A percentile compares a stretch with the other conserved stretches of the same genome.
Evolutionary conservation across 2,888 invertebrate species (phyloP).

Genomic region (Hydrotaea diabolus): DNA sequence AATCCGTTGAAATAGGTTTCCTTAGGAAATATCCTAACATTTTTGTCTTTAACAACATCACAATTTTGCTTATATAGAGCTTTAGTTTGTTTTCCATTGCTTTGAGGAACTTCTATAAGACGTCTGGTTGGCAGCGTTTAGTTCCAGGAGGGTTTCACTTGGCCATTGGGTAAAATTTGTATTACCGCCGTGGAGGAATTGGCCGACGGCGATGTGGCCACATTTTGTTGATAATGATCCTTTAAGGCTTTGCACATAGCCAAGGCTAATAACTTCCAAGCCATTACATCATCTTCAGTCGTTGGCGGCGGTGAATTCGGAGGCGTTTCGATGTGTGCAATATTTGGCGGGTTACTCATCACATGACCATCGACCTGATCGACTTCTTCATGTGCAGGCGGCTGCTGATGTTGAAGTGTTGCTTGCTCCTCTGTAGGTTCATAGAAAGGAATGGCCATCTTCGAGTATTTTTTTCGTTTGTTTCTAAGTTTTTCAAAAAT

Average conservation of each 20-base stretch:
- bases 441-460: conserved; percentile 79
- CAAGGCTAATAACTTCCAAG: conserved; percentile 77
- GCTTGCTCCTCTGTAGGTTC: conserved; percentile 72
- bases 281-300: conserved; percentile 71
- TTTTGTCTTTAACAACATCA: conserved; percentile 68
- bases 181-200: conserved; percentile 73
- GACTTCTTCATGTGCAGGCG: conserved; percentile 27
- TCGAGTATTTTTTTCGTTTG: conserved; percentile 59
- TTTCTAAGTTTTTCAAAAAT: conserved; percentile 34
- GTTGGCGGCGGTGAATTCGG: not conserved
- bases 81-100: conserved; percentile 34
- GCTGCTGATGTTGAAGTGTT: conserved; percentile 56
- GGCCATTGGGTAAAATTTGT: conserved; percentile 74
- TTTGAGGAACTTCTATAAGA: conserved; percentile 17
- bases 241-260: conserved; percentile 78
- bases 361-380: conserved; percentile 76
- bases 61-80: conserved; percentile 72
- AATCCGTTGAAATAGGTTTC: conserved; percentile 56
- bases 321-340: not conserved
- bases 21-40: conserved; percentile 69
- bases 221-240: conserved; percentile 75
- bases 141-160: conserved; percentile 69
- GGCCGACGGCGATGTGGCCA: conserved; percentile 47
- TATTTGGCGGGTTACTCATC: conserved; percentile 43
- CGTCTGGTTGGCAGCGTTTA: conserved; percentile 43